phyloP scores from a whole-genome alignment of 64 coral and sea anemone genomes.

The Anthopleura sola region DNA sequence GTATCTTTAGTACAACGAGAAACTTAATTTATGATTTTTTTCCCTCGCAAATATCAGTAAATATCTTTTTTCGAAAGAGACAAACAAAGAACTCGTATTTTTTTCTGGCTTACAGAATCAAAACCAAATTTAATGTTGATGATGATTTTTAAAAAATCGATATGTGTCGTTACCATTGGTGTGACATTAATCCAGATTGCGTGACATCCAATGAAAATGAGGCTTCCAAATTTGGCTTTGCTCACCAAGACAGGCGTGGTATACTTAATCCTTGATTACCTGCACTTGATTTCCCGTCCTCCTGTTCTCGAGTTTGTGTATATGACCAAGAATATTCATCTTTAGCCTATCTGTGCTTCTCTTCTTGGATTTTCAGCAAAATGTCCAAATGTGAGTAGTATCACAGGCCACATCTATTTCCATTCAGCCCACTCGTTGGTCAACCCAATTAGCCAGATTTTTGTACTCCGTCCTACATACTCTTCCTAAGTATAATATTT shows the following conservation, averaged over 20 bases:
- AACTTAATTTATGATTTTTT: too few species aligned
- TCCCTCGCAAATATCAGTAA: too few species aligned
- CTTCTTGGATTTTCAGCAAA: not conserved
- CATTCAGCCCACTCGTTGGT: not conserved
- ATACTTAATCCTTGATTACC: not conserved
- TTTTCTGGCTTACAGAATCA: conserved; percentile 1
- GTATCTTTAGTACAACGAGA: too few species aligned
- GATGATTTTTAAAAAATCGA: not conserved
- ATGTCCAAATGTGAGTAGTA: conserved; percentile 1
- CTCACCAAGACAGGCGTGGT: conserved; percentile 1
- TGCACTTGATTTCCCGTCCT: not conserved
- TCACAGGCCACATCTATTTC: not conserved
- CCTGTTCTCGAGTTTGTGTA: conserved; percentile 2
- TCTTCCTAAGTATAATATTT: not conserved
- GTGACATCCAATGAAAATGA: not conserved
- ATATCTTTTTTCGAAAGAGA: too few species aligned
- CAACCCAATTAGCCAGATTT: not conserved
- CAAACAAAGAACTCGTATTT: not conserved
- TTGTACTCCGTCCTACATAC: not conserved
- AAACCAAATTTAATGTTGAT: not conserved
- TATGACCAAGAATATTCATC: not conserved
- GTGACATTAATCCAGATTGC: not conserved
- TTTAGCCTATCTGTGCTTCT: not conserved
- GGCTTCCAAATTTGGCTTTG: not conserved
- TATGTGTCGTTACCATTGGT: too few species aligned